Percentiles rank a stretch among this genome's conserved stretches.
Conservation (phyloP, 2,888 invertebrate genomes). For the Lasiommata megera region DNA sequence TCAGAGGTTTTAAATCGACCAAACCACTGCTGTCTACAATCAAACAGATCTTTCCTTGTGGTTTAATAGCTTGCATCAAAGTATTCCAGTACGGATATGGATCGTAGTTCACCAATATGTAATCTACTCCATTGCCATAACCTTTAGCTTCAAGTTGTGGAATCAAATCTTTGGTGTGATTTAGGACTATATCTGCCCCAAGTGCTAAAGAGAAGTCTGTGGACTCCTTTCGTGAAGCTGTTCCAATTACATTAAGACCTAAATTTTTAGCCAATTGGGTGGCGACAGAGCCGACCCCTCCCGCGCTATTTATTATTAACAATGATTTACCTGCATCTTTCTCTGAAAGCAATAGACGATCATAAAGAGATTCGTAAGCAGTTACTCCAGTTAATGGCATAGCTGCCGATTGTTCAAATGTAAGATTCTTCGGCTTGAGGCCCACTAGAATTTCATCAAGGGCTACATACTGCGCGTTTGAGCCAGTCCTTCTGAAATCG, state of each 20-base stretch:
- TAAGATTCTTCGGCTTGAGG: conserved; percentile 57
- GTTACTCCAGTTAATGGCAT: conserved; percentile 65
- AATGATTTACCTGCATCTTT: conserved; percentile 63
- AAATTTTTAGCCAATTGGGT: conserved; percentile 60
- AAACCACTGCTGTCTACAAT: conserved; percentile 63
- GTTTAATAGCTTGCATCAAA: conserved; percentile 58
- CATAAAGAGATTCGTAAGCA: conserved; percentile 61
- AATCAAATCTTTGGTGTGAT: conserved; percentile 56
- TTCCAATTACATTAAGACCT: conserved; percentile 66
- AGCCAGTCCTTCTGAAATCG: conserved; percentile 55
- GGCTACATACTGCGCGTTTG: conserved; percentile 65
- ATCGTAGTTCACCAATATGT: conserved; percentile 65
- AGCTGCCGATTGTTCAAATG: conserved; percentile 69
- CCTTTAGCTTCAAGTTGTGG: conserved; percentile 57
- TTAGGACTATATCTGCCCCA: conserved; percentile 60
- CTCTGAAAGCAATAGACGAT: conserved; percentile 56
- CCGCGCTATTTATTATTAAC: conserved; percentile 66
- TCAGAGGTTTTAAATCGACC: conserved; percentile 55
- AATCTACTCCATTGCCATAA: conserved; percentile 59
- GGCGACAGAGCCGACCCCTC: conserved; percentile 68
- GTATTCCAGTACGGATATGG: conserved; percentile 70
- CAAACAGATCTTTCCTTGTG: conserved; percentile 66
- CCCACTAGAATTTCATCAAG: conserved; percentile 58
- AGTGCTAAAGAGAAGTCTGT: conserved; percentile 48
- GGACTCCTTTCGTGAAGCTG: conserved; percentile 62